Evolutionary conservation across 2,888 invertebrate genomes (phyloP).

Genomic region (Drosophila helvetica): DNA sequence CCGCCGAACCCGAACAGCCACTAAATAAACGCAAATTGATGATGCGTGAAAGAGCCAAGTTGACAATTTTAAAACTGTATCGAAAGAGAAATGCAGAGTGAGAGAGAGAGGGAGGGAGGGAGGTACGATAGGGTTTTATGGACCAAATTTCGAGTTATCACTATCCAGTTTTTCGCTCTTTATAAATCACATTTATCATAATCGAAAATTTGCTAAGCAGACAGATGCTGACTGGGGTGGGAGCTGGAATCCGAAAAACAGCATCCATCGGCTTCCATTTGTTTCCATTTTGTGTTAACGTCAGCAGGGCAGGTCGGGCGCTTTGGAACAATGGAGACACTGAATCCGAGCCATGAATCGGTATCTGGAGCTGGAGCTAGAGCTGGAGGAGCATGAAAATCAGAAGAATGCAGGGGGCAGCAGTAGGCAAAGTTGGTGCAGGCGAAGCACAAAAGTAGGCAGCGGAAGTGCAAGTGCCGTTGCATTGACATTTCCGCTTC

Average conservation of each 20-base stretch:
- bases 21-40: slow-evolving; percentile 76
- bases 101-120: not conserved
- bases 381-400: slow-evolving; percentile 43
- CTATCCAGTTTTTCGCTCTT: slow-evolving; percentile 22
- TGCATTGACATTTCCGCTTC: slow-evolving; percentile 79
- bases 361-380: slow-evolving; percentile 7
- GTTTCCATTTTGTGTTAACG: slow-evolving; percentile 78
- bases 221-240: slow-evolving; percentile 35
- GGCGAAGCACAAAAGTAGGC: slow-evolving; percentile 67
- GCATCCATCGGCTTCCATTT: slow-evolving; percentile 63
- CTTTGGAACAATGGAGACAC: slow-evolving; percentile 60
- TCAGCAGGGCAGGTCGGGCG: slow-evolving; percentile 72
- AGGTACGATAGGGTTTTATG: slow-evolving; percentile 2
- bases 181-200: slow-evolving; percentile 69
- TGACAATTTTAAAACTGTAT: slow-evolving; percentile 76
- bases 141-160: slow-evolving; percentile 38
- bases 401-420: not conserved
- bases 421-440: slow-evolving; percentile 63
- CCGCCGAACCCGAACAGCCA: slow-evolving; percentile 9
- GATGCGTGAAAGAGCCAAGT: slow-evolving; percentile 70
- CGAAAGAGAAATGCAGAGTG: slow-evolving; percentile 10
- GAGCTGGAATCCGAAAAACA: slow-evolving; percentile 12
- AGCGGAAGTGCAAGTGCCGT: slow-evolving; percentile 77
- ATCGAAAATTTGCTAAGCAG: slow-evolving; percentile 64
- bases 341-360: slow-evolving; percentile 12